A percentile compares a stretch with the other conserved stretches of the same genome.
Evolutionary conservation across 2,113 vertebrate genomes (phyloP).

Genomic region (Neotragus moschatus): DNA sequence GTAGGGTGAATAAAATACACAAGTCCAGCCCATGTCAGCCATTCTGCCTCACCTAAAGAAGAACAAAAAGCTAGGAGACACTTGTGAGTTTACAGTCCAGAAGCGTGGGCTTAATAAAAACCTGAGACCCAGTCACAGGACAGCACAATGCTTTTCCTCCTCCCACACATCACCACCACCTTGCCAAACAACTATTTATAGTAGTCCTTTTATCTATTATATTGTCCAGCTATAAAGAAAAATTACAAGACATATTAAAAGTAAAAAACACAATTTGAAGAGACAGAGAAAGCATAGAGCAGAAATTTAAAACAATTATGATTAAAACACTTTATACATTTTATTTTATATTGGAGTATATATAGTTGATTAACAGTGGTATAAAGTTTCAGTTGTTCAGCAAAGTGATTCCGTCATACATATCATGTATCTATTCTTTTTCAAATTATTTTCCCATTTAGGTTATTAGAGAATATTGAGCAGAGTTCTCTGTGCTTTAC

Average conservation of each 20-base stretch:
- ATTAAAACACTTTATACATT: background rate
- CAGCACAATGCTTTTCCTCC: background rate
- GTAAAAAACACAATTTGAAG: background rate
- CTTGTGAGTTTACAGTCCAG: background rate
- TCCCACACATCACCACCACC: background rate
- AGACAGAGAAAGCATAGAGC: background rate
- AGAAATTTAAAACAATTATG: background rate
- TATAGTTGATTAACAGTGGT: background rate
- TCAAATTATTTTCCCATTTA: background rate
- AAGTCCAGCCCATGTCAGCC: background rate
- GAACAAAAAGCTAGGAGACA: background rate
- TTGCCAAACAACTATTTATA: background rate
- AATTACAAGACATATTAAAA: background rate
- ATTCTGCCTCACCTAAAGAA: background rate
- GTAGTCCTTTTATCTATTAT: background rate
- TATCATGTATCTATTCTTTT: background rate
- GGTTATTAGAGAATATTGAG: background rate
- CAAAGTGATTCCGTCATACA: background rate
- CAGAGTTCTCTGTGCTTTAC: background rate
- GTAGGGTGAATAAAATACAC: background rate
- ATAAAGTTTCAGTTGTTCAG: background rate
- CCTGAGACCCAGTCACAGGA: background rate
- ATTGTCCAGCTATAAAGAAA: background rate
- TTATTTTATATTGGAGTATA: background rate
- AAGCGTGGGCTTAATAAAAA: background rate